A percentile compares a stretch with the other conserved stretches of the same genome.
Evolutionary conservation across 2,797 vertebrate genomes (phyloP).

Genomic region (Sorex maritimensis): DNA sequence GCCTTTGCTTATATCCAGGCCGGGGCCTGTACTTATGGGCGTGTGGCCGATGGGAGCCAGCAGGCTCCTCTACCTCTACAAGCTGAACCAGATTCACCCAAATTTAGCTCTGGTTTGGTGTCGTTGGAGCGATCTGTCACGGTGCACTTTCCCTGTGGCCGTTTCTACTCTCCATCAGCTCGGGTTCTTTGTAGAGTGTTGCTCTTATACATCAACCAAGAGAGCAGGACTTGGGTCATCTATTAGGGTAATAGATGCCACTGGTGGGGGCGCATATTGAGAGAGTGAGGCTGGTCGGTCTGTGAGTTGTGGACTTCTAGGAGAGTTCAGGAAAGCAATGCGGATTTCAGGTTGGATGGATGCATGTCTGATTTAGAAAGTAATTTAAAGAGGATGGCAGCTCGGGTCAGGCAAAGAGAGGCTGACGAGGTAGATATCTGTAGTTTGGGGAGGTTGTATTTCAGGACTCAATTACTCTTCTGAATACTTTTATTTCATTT

Average conservation of each 20-base stretch:
- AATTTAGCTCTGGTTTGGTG: conserved; percentile 69
- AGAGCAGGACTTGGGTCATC: conserved; percentile 57
- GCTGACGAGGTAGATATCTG: not conserved
- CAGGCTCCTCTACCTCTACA: conserved; percentile 17
- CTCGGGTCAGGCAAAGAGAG: conserved; percentile 64
- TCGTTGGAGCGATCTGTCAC: conserved; percentile 56
- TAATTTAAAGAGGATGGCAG: conserved; percentile 66
- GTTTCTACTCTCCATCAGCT: not conserved
- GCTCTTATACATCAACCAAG: conserved; percentile 74
- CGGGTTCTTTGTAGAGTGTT: conserved; percentile 57
- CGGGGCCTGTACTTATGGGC: not conserved
- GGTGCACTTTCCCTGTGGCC: not conserved
- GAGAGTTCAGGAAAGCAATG: conserved; percentile 68
- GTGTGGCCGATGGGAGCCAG: not conserved
- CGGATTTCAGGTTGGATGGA: conserved; percentile 80
- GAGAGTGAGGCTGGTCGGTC: conserved; percentile 10
- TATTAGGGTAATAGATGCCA: conserved; percentile 44
- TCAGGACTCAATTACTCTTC: conserved; percentile 67
- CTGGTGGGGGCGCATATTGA: conserved; percentile 20
- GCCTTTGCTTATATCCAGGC: not conserved
- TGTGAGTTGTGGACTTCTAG: conserved; percentile 70
- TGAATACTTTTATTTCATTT: conserved; percentile 76
- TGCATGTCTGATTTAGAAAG: conserved; percentile 69
- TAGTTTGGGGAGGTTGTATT: conserved; percentile 20
- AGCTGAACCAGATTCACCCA: conserved; percentile 44